Conservation (phyloP, 2,888 invertebrate species). For the Agelastica alni region DNA sequence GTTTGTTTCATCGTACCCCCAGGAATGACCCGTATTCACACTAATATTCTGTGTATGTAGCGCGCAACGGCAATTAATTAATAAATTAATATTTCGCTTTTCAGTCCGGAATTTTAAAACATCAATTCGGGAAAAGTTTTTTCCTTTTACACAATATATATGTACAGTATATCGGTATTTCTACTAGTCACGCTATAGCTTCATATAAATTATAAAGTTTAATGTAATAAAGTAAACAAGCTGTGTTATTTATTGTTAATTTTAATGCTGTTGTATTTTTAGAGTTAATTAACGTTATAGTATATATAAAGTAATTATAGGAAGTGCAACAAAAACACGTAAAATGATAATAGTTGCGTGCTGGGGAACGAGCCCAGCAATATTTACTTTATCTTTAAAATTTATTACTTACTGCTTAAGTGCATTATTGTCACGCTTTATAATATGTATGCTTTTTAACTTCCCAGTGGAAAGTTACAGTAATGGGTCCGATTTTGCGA, state of each 20-base stretch:
- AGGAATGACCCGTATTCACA: constrained; percentile 34
- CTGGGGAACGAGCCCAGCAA: not conserved
- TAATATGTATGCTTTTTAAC: not conserved
- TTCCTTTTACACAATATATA: not conserved
- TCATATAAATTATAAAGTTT: constrained; percentile 24
- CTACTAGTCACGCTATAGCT: constrained; percentile 17
- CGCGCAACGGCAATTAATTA: constrained; percentile 34
- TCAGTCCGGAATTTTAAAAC: constrained; percentile 15
- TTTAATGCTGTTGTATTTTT: constrained; percentile 19
- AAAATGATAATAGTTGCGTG: constrained; percentile 6
- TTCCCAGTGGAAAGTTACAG: too few species aligned
- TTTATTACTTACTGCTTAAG: not conserved
- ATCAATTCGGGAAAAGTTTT: not conserved
- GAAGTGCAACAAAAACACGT: constrained; percentile 11
- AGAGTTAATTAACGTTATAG: constrained; percentile 20
- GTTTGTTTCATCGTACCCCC: constrained; percentile 33
- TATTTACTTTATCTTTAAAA: constrained; percentile 1
- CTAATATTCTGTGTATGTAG: constrained; percentile 26
- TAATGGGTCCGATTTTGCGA: too few species aligned
- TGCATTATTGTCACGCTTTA: not conserved
- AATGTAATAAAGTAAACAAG: constrained; percentile 22
- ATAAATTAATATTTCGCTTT: constrained; percentile 19
- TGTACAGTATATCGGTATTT: constrained; percentile 11
- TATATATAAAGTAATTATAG: constrained; percentile 18
- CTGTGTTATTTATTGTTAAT: constrained; percentile 21